phyloP scores from a whole-genome alignment of 1,140 invertebrate genomes.

The Cotesia typhae region DNA sequence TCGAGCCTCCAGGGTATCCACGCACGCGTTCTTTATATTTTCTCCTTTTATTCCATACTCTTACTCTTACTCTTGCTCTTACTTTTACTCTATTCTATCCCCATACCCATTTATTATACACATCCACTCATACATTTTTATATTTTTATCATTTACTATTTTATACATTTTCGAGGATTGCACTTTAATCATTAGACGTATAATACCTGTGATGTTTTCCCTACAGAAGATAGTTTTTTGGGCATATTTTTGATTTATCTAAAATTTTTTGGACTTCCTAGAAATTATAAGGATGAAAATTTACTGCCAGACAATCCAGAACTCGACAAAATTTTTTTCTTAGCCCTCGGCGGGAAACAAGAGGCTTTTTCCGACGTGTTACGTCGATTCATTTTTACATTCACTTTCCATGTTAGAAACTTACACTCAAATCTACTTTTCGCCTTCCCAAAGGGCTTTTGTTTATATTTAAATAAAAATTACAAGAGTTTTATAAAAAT shows the following conservation, averaged over 20 bases:
- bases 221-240: too few species aligned
- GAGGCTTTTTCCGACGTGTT: background rate
- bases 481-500: too few species aligned
- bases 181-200: background rate
- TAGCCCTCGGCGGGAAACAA: constrained; percentile 7
- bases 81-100: constrained; percentile 33
- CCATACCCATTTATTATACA: constrained; percentile 3
- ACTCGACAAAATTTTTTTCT: background rate
- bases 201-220: too few species aligned
- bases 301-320: background rate
- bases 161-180: constrained; percentile 46
- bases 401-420: constrained; percentile 33
- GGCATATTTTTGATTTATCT: too few species aligned
- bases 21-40: constrained; percentile 20
- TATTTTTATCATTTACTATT: constrained; percentile 50
- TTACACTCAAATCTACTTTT: constrained; percentile 9
- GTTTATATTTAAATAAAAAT: too few species aligned
- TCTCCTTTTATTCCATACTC: background rate
- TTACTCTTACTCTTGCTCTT: constrained; percentile 32
- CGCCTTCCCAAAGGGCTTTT: background rate
- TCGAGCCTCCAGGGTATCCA: constrained; percentile 6
- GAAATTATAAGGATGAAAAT: too few species aligned
- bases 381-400: constrained; percentile 18
- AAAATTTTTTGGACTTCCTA: too few species aligned
- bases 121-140: constrained; percentile 35